Evolutionary conservation across 2,888 invertebrate species (phyloP).

Genomic region (Harpalus rubripes): DNA sequence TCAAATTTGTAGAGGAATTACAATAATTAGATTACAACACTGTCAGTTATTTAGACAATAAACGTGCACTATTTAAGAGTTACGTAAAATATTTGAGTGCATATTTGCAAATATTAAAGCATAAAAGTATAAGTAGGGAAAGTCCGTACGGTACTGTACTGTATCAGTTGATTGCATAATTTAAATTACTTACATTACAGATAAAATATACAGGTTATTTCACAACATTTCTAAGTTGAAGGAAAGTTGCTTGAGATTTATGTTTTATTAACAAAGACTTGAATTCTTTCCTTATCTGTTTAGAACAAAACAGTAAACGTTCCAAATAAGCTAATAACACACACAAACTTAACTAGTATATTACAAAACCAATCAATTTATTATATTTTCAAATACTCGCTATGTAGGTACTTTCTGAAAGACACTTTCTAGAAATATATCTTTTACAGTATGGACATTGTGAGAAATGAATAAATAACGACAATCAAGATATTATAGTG

Average conservation of each 20-base stretch:
- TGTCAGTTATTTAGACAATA: constrained; percentile 51
- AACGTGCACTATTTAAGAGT: constrained; percentile 31
- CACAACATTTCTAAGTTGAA: constrained; percentile 52
- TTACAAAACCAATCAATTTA: constrained; percentile 58
- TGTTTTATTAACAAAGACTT: constrained; percentile 59
- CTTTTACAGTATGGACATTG: too few relatives aligned
- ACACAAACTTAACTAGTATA: constrained; percentile 18
- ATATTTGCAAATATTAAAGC: constrained; percentile 51
- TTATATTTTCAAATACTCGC: neutral
- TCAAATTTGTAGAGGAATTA: constrained; percentile 55
- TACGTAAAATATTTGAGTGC: constrained; percentile 28
- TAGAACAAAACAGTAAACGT: constrained; percentile 49
- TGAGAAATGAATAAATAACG: too few relatives aligned
- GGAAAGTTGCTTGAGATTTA: constrained; percentile 60
- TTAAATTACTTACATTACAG: constrained; percentile 61
- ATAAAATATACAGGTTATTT: constrained; percentile 60
- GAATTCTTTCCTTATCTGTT: constrained; percentile 49
- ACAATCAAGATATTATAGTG: too few relatives aligned
- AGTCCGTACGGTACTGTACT: constrained; percentile 43
- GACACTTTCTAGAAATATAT: neutral
- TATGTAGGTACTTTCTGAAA: neutral
- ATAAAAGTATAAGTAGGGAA: constrained; percentile 48
- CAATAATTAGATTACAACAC: constrained; percentile 54
- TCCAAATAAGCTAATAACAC: constrained; percentile 56
- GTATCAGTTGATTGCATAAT: constrained; percentile 57